Evolutionary conservation across 2,888 invertebrate genomes (phyloP), one percentile per base, ranked within the genome.

Genomic region (Epinotia bilunana): DNA sequence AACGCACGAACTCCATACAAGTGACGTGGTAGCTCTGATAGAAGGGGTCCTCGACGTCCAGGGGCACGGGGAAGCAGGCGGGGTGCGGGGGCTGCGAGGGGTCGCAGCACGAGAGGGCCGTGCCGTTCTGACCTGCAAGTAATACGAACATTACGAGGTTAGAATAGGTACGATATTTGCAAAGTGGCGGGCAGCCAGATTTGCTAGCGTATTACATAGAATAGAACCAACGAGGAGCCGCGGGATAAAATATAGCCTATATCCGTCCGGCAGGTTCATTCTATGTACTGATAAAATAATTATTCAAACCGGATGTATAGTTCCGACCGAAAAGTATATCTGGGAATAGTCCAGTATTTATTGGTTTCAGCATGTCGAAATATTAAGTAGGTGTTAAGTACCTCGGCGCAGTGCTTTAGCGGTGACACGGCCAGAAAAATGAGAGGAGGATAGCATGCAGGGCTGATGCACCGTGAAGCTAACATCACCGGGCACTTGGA

Each of bases 1-100:
- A 97, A 69, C 98, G 91, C 1, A 98, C 96, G 83, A 98, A 98
- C 86, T 98, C 97, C 96, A 98, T 97, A 86, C 98, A 98, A 5
- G 95, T 96, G 60, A 96, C 87, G 82, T 96, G 96, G 80, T 95
- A 95, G 11, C 93, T 83, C 77, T 95, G 93, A 86, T 96, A 97
- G 86, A 95, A 96, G 0, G 97, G 96, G 90, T 98, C 97, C 7
- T 95, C 95, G 0, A 84, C 83, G 20, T 95, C 95, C 53, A 98
- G 91, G 1, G 89, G 83, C 0, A 98, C 97, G 0, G 98, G 96
- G 90, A 96, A 97, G 88, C 98, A 98, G 83, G 97, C 97, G 0
- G 97, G 97, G 87, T 97, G 97, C 0, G 86, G 75, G 0, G 88
- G 83, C 79, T 85, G 88, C 0, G 86, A 80, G 0, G 84, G 73